phyloP scores from a whole-genome alignment of 2,113 vertebrate species.

The Salvelinus fontinalis region DNA sequence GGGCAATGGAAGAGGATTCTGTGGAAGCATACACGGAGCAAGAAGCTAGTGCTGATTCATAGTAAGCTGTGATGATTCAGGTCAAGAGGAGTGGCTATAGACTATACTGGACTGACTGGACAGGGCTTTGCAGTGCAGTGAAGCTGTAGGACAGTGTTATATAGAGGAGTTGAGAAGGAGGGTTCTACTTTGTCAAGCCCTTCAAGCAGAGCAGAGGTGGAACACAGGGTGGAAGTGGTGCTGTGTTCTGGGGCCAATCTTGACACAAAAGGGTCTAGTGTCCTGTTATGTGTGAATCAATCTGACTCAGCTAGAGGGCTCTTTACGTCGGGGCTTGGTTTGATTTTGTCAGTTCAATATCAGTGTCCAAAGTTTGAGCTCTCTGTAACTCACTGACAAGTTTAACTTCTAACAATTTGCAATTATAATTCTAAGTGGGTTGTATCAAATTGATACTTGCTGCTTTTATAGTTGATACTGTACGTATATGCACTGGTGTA shows the following conservation, averaged over 20 bases:
- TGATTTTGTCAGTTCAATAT: too few relatives aligned
- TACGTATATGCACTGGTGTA: neutral
- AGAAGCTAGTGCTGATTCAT: slow-evolving; percentile 28
- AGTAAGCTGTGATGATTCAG: slow-evolving; percentile 33
- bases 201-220: neutral
- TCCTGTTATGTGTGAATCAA: too few relatives aligned
- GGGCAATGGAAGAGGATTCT: slow-evolving; percentile 25
- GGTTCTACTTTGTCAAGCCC: neutral
- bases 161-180: neutral
- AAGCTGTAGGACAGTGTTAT: neutral
- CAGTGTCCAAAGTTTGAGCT: too few relatives aligned
- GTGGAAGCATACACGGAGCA: slow-evolving; percentile 34
- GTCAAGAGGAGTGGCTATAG: slow-evolving; percentile 13
- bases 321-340: too few relatives aligned
- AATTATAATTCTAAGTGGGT: neutral
- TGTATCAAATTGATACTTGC: neutral
- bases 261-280: neutral
- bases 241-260: neutral
- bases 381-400: too few relatives aligned
- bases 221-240: neutral
- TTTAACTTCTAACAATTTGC: neutral
- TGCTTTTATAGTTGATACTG: neutral
- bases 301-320: too few relatives aligned
- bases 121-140: too few relatives aligned
- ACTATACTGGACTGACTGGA: neutral